Evolutionary conservation across 2,113 vertebrate genomes (phyloP).

Genomic region (Rhinogobius similis): DNA sequence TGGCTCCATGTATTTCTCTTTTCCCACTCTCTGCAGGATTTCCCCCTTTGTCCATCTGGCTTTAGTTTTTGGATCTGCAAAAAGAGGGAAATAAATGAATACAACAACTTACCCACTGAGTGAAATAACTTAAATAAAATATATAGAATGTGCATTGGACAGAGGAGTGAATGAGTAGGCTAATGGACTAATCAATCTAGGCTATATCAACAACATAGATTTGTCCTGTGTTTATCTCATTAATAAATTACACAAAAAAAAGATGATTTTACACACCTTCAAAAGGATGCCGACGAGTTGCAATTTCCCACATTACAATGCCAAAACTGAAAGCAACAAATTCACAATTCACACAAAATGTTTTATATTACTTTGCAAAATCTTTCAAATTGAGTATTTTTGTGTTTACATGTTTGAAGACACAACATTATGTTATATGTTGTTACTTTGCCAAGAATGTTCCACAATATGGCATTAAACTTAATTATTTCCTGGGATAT

Average conservation of each 20-base stretch:
- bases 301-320: conserved; percentile 88
- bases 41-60: conserved; percentile 30
- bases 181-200: neutral
- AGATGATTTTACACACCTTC: conserved; percentile 72
- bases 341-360: neutral
- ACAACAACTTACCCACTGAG: neutral
- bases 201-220: neutral
- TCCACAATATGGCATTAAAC: too few species aligned
- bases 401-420: neutral
- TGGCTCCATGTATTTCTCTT: conserved; percentile 52
- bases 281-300: conserved; percentile 80
- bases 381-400: neutral
- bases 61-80: conserved; percentile 3
- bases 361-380: neutral
- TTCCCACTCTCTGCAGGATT: conserved; percentile 72
- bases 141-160: neutral
- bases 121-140: neutral
- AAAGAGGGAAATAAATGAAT: neutral
- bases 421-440: too few species aligned
- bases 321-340: conserved; percentile 82
- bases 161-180: neutral
- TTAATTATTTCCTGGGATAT: too few species aligned
- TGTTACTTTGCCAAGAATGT: too few species aligned
- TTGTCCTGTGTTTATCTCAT: neutral
- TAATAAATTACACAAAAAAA: neutral